Conservation (phyloP, 2,888 invertebrate species). For the Ochropacha duplaris region DNA sequence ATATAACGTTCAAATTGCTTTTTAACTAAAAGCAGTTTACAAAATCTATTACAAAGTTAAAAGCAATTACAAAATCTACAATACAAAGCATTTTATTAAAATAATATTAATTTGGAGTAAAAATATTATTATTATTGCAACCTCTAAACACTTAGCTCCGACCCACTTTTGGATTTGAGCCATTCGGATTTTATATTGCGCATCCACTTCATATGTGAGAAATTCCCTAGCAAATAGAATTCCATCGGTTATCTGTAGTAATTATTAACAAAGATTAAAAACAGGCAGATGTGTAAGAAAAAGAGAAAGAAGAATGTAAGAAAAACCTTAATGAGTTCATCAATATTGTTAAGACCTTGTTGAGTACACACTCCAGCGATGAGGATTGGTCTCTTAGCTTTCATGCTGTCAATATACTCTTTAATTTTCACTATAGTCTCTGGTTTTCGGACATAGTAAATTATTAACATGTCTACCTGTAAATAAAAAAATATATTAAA, state of each 20-base stretch:
- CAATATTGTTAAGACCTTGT: conserved; percentile 43
- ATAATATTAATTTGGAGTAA: background rate
- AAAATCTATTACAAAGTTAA: too few relatives aligned
- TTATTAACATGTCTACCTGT: conserved; percentile 48
- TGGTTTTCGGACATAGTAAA: conserved; percentile 41
- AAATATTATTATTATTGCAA: conserved; percentile 18
- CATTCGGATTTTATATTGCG: conserved; percentile 35
- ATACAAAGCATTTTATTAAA: background rate
- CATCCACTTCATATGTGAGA: conserved; percentile 54
- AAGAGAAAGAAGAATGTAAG: too few relatives aligned
- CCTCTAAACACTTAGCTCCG: conserved; percentile 61
- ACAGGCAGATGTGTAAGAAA: too few relatives aligned
- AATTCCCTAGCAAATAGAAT: conserved; percentile 59
- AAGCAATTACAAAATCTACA: too few relatives aligned
- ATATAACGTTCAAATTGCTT: too few relatives aligned
- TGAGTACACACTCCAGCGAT: conserved; percentile 41
- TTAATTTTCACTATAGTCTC: conserved; percentile 39
- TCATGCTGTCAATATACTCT: conserved; percentile 28
- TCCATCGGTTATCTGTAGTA: conserved; percentile 57
- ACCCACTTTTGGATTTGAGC: conserved; percentile 58
- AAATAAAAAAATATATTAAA: conserved; percentile 19
- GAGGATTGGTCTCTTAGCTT: conserved; percentile 36
- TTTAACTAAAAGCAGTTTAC: too few relatives aligned
- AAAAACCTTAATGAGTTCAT: conserved; percentile 47
- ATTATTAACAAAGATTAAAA: too few relatives aligned